Conservation (phyloP, 2,888 invertebrate species). For the Ernsta delagoae region DNA sequence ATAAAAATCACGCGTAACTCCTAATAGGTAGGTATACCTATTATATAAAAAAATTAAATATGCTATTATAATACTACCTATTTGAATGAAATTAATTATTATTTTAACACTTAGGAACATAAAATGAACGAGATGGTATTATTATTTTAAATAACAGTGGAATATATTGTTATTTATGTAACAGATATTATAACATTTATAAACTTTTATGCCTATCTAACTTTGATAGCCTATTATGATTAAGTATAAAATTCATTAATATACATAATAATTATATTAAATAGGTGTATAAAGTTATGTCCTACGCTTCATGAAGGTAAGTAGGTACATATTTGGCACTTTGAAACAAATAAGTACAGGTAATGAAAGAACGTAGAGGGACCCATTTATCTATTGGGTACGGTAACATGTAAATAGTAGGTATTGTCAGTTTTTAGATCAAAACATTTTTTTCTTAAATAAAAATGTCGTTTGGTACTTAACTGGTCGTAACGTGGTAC, state of each 20-base stretch:
- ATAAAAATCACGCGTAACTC: neutral
- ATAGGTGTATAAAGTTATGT: neutral
- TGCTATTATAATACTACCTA: neutral
- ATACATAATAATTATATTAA: neutral
- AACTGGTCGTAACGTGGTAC: too few relatives aligned
- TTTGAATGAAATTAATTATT: too few relatives aligned
- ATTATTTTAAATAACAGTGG: neutral
- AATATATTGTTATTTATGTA: neutral
- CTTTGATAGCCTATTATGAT: neutral
- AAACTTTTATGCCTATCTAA: neutral
- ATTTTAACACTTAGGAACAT: neutral
- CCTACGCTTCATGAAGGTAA: neutral
- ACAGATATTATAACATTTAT: constrained; percentile 14
- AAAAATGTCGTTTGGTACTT: too few relatives aligned
- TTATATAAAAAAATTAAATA: neutral
- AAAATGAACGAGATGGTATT: neutral
- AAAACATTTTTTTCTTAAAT: neutral
- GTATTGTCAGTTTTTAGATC: neutral
- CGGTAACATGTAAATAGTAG: neutral
- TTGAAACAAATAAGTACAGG: neutral
- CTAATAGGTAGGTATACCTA: too few relatives aligned
- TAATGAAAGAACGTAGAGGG: neutral
- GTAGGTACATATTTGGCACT: constrained; percentile 1
- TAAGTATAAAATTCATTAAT: neutral
- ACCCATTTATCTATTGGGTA: neutral